Conservation (phyloP, 2,797 vertebrate species). For the Anableps anableps region DNA sequence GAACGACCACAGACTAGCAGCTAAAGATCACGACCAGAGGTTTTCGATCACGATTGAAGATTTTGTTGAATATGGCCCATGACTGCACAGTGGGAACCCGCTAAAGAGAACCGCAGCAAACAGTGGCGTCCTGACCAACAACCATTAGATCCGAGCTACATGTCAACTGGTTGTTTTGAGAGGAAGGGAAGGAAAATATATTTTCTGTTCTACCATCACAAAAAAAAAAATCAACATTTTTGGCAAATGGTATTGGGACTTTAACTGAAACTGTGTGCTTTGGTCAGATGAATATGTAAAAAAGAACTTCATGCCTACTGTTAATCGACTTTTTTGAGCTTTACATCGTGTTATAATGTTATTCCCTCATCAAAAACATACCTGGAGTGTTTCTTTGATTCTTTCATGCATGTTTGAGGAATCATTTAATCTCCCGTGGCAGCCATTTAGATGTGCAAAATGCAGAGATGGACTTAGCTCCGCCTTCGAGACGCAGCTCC, state of each 20-base stretch:
- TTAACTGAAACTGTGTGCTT: not conserved
- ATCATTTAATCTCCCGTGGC: no score
- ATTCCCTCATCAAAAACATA: no score
- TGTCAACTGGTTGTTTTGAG: not conserved
- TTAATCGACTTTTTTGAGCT: no score
- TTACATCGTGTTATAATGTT: no score
- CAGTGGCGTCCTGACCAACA: no score
- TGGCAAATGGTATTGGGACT: not conserved
- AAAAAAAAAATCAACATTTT: not conserved
- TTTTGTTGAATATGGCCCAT: not conserved
- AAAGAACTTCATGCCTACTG: not conserved
- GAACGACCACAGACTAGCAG: not conserved
- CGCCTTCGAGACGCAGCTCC: no score
- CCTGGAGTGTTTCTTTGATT: no score
- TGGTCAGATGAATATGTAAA: not conserved
- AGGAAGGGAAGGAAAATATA: not conserved
- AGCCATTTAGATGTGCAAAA: no score
- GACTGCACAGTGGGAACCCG: no score
- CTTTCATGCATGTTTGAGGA: no score
- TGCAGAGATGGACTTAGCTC: no score
- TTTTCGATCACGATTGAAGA: not conserved
- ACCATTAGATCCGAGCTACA: not conserved
- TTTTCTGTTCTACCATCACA: not conserved
- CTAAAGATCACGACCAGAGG: not conserved
- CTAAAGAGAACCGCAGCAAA: no score